Percentiles rank a stretch among this genome's conserved stretches.
phyloP scores from a whole-genome alignment of 2,797 vertebrate species.

The Tragelaphus oryx region DNA sequence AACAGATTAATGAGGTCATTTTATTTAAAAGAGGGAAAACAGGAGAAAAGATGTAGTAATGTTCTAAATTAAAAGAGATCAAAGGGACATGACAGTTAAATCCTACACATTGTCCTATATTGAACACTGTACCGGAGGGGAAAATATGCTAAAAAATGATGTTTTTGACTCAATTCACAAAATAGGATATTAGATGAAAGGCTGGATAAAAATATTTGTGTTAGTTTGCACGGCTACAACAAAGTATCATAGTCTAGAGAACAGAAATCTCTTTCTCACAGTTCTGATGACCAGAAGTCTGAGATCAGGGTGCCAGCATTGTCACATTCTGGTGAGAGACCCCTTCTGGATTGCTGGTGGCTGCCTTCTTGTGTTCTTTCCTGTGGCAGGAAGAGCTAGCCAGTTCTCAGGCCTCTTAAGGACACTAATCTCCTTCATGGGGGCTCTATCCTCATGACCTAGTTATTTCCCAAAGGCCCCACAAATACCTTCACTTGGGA shows the following conservation, averaged over 20 bases:
- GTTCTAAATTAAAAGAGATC: neutral
- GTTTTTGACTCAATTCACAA: neutral
- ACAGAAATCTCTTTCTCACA: neutral
- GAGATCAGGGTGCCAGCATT: neutral
- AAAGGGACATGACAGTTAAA: neutral
- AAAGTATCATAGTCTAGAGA: neutral
- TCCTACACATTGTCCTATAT: neutral
- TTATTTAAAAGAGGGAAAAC: neutral
- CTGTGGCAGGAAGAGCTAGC: neutral
- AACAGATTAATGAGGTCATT: neutral
- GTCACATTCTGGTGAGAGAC: neutral
- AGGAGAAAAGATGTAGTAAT: neutral
- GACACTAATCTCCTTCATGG: neutral
- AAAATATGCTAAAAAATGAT: neutral
- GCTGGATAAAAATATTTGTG: neutral
- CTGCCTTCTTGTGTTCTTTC: neutral
- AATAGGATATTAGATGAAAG: neutral
- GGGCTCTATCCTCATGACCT: neutral
- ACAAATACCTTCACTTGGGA: neutral
- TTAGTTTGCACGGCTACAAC: neutral
- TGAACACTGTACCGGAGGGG: neutral
- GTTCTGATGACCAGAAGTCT: neutral
- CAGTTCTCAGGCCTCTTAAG: neutral
- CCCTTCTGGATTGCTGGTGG: neutral
- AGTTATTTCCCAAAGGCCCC: neutral